Evolutionary conservation across 2,888 invertebrate species (phyloP), one percentile per base, ranked within the genome.

Genomic region (Oscheius onirici): DNA sequence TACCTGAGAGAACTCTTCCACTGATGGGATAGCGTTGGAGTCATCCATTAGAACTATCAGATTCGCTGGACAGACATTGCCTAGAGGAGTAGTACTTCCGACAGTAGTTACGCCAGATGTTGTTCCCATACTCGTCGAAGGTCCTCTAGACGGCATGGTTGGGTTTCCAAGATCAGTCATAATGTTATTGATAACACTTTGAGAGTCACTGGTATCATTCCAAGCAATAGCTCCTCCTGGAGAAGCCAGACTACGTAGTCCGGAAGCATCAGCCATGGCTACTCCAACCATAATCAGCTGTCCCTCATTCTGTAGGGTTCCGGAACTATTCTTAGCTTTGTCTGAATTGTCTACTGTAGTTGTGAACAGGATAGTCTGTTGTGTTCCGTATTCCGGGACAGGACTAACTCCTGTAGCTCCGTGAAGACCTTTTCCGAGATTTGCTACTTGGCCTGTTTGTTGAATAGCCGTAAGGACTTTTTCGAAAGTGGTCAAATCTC

Each of bases 161-260:
- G 34, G 34, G 8, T 34, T 34, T 8, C 63, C 44, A 17, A 63
- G n/a, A 5, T 20, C 43, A 10, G 51, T 1, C 41, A 40, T 41
- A 28, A 69, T 69, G 20, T 57, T 10, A 6, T 1, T 22, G 6
- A 49, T 5, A 15, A 58, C 49, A n/a, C 41, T n/a, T 8, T 57
- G 10, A 17, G 54, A 41, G 58, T 69, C 69, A 15, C n/a, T 69
- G 10, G 34, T 34, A 49, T 69, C n/a, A 8, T 3, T 17, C 69
- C 69, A 69, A 0, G 69, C 57, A 43, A 69, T 58, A n/a, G 58
- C 69, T 3, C 24, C n/a, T 46, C 58, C 69, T 8, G 57, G 57
- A 17, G 57, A 58, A 22, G 57, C 69, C 13, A 69, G 17, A n/a
- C 26, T 11, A 13, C 17, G 15, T 3, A 69, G 43, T n/a, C 13